Evolutionary conservation across 2,113 vertebrate genomes (phyloP).

Genomic region (Calidris pygmaea): DNA sequence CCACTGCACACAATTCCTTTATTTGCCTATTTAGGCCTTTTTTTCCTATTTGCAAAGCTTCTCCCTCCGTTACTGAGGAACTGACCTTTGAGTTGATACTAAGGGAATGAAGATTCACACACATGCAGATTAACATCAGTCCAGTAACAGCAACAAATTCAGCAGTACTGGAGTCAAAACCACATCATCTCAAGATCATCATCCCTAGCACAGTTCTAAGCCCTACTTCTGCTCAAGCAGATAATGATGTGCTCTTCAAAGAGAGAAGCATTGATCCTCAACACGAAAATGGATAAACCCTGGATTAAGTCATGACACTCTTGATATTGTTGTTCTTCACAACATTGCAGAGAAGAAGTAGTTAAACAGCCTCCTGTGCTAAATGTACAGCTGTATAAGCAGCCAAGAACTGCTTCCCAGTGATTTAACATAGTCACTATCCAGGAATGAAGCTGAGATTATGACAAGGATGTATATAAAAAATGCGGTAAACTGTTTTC

Average conservation of each 20-base stretch:
- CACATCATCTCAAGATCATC: neutral
- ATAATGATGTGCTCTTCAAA: neutral
- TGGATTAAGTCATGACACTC: neutral
- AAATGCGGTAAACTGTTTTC: neutral
- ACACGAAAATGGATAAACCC: neutral
- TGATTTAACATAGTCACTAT: neutral
- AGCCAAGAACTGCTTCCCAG: constrained; percentile 23
- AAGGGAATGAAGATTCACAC: neutral
- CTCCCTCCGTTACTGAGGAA: neutral
- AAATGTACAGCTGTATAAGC: neutral
- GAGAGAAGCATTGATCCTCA: neutral
- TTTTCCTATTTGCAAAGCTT: neutral
- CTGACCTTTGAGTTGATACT: neutral
- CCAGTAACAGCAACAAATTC: neutral
- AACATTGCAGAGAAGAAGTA: neutral
- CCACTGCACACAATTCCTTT: neutral
- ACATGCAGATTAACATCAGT: neutral
- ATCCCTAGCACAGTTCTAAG: neutral
- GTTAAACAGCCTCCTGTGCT: neutral
- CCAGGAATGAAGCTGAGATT: neutral
- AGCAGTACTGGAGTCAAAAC: neutral
- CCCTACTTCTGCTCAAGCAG: neutral
- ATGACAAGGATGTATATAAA: neutral
- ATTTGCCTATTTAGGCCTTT: neutral
- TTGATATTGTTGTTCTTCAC: neutral